phyloP scores from a whole-genome alignment of 1,140 invertebrate species.

The Trichomalopsis sarcophagae region DNA sequence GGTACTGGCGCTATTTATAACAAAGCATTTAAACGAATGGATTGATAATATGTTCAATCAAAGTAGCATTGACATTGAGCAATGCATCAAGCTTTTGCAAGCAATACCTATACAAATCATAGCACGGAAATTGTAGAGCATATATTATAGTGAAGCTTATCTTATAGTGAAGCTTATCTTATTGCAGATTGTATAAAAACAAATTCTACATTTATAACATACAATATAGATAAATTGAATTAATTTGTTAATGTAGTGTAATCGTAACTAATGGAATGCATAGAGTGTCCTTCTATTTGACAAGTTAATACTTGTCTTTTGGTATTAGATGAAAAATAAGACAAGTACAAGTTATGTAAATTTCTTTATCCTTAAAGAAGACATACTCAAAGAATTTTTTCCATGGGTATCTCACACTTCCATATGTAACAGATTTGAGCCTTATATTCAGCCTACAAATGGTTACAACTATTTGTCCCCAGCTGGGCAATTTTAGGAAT shows the following conservation, averaged over 20 bases:
- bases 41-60: constrained; percentile 3
- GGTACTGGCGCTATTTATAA: constrained; percentile 7
- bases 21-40: neutral
- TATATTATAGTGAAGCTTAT: neutral
- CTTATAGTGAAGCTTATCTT: neutral
- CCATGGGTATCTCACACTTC: neutral
- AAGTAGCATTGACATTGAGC: constrained; percentile 29
- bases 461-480: neutral
- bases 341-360: neutral
- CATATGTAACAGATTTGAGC: constrained; percentile 16
- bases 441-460: neutral
- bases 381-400: constrained; percentile 1
- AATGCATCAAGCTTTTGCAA: constrained; percentile 10
- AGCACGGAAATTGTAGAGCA: neutral
- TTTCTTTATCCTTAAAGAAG: neutral
- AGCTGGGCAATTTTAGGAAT: constrained; percentile 13
- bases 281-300: neutral
- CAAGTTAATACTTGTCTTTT: neutral
- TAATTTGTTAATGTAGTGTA: neutral
- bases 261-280: neutral
- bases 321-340: no score
- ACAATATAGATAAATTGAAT: no score
- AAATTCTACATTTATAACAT: neutral
- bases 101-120: neutral
- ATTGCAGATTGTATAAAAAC: neutral